These are phyloP conservation scores for Morus bassanus DNA, from an alignment of 2,797 vertebrate genomes.

Conservation along the genomic window DNA sequence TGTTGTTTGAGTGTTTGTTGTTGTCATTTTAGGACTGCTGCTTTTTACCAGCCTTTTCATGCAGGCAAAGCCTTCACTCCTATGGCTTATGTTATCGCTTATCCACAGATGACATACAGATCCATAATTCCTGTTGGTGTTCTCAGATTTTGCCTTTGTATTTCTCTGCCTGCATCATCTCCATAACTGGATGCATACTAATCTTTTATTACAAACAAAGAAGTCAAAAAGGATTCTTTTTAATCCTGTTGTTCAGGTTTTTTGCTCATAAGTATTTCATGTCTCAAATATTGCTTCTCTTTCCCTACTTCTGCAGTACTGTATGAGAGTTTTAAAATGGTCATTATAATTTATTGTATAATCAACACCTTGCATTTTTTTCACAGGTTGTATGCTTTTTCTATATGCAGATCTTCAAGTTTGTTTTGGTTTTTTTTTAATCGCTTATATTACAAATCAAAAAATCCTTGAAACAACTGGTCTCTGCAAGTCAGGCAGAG, in stretches of 20 bases:
- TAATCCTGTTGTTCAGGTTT: conserved; percentile 20
- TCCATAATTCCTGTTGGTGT: conserved; percentile 24
- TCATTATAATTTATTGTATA: not conserved
- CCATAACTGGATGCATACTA: not conserved
- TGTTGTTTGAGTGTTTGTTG: not conserved
- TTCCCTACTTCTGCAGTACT: not conserved
- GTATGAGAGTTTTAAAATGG: not conserved
- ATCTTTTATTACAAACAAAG: conserved; percentile 45
- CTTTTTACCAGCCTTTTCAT: not conserved
- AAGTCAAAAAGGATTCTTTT: conserved; percentile 18
- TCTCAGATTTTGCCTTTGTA: conserved; percentile 26
- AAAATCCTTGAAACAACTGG: not conserved
- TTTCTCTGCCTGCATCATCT: conserved; percentile 21
- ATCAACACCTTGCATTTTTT: not conserved
- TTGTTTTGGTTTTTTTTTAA: not conserved
- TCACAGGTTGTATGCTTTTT: not conserved
- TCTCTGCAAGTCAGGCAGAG: not conserved
- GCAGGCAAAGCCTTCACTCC: not conserved
- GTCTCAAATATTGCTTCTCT: not conserved
- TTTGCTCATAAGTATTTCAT: not conserved
- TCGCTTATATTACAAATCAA: not conserved
- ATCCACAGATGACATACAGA: conserved; percentile 6
- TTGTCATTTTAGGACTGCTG: not conserved
- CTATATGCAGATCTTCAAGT: not conserved
- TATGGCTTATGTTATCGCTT: conserved; percentile 8